phyloP scores from a whole-genome alignment of 37 sponge, comb jelly and placozoan species.

The Diacarnus erythraeanus region DNA sequence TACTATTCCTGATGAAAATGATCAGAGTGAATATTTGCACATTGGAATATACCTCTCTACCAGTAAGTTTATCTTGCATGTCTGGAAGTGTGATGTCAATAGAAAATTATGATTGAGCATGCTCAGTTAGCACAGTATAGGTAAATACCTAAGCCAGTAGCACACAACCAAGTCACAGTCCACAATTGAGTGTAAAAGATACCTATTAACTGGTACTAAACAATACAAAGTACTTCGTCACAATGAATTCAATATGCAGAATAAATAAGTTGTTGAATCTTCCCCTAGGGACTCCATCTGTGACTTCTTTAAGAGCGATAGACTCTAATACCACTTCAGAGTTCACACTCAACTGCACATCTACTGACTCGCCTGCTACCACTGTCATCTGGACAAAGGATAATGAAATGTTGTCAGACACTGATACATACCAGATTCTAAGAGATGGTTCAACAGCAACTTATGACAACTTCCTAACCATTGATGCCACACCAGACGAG shows the following conservation, averaged over 20 bases:
- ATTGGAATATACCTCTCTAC: constrained; percentile 11
- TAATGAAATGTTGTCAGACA: neutral
- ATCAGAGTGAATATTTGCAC: neutral
- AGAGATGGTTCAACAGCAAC: constrained; percentile 13
- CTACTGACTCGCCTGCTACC: constrained; percentile 20
- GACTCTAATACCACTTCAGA: neutral
- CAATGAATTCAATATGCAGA: neutral
- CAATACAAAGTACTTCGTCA: constrained; percentile 1
- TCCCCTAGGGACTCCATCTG: neutral
- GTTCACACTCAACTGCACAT: constrained; percentile 15
- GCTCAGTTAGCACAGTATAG: no score
- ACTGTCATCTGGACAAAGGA: constrained; percentile 27
- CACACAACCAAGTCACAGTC: no score
- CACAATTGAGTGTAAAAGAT: no score
- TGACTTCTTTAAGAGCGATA: neutral
- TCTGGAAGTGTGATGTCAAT: no score
- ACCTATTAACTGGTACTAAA: no score
- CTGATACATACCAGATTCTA: neutral
- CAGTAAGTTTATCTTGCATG: neutral
- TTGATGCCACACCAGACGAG: neutral
- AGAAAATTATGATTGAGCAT: no score
- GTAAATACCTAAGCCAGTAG: no score
- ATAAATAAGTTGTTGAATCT: no score
- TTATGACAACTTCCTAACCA: neutral
- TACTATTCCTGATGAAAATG: constrained; percentile 1